Base-by-base conservation (phyloP, 1,140 invertebrate genomes). In the Pseudachorutes palmiensis region DNA sequence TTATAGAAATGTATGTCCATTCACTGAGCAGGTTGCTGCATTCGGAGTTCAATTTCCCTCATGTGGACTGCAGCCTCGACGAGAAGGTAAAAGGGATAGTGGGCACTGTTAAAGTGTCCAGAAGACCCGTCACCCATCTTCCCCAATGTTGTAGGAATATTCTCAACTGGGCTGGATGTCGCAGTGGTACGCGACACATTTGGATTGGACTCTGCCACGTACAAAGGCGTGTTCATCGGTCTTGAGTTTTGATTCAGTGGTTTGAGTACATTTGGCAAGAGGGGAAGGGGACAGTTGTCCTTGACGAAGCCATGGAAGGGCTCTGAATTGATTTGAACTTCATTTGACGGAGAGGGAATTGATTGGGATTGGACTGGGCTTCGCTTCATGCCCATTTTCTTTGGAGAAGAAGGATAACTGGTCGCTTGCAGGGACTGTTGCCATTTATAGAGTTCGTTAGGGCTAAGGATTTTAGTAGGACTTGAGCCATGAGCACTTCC, bases 51-150 rank as follows among this genome's bases (percentile, higher is more conserved):
- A 62, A 73, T 63, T 59, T 73, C 71, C 24, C 71, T 57, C 60
- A 73, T 73, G 41, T 70, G 68, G 59, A 73, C 69, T 1, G 71
- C 71, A 29, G 71, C 71, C 41, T 73, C 71, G 14, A 73, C 71
- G 16, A 73, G 64, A 45, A 73, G 61, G 49, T 58, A 68, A 48
- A 73, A 73, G 16, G 71, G 71, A 45, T 70, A 70, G 32, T 70
- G 28, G 55, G 45, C 24, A 24, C 24, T 70, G 19, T 24, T 33
- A 58, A 66, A 70, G 29, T 66, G 61, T 14, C 33, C 19, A 2
- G 60, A 55, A 49, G 49, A 61, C 19, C 62, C 45, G 19, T 60
- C 57, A 49, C 32, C 32, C 36, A 49, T 60, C 55, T 36, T 45
- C 45, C 16, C 26, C 58, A 61, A 32, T 66, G 3, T 22, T 49